Percentiles rank a stretch among this genome's conserved stretches.
Conservation (phyloP, 2,888 invertebrate species). For the Aethes cnicana region DNA sequence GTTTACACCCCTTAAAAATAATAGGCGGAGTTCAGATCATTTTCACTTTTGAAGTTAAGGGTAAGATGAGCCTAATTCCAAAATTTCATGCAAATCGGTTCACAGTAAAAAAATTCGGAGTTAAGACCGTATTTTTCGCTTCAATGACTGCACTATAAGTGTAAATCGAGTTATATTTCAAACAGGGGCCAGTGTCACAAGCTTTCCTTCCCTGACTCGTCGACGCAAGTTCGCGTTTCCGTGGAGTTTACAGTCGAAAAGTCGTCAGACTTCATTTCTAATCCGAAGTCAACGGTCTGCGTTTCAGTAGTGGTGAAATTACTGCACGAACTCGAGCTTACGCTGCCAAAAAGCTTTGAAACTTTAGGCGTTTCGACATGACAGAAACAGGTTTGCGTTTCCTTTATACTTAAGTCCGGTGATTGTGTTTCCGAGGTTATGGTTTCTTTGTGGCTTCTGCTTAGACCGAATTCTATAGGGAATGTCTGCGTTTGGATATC, state of each 20-base stretch:
- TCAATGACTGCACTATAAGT: not conserved
- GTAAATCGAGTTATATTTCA: not conserved
- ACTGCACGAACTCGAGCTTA: slow-evolving; percentile 51
- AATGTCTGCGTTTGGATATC: slow-evolving; percentile 74
- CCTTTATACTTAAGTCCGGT: slow-evolving; percentile 65
- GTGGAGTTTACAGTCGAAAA: slow-evolving; percentile 56
- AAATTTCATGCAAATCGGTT: too few species aligned
- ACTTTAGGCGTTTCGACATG: slow-evolving; percentile 55
- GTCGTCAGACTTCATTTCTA: slow-evolving; percentile 48
- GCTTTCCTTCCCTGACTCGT: slow-evolving; percentile 38
- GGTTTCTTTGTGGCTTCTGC: slow-evolving; percentile 61
- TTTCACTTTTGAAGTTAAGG: too few species aligned
- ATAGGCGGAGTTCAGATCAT: too few species aligned
- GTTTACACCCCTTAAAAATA: too few species aligned
- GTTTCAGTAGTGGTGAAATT: slow-evolving; percentile 64
- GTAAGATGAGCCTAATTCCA: too few species aligned
- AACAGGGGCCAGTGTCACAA: slow-evolving; percentile 46
- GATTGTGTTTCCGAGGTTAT: slow-evolving; percentile 57
- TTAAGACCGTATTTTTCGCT: too few species aligned
- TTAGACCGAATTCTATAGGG: slow-evolving; percentile 62
- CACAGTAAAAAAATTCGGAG: too few species aligned
- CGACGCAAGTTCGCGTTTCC: slow-evolving; percentile 66
- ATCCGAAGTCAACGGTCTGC: slow-evolving; percentile 52
- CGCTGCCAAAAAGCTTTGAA: slow-evolving; percentile 53
- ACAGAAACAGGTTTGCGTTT: slow-evolving; percentile 70